A percentile compares a stretch with the other conserved stretches of the same genome.
phyloP scores from a whole-genome alignment of 2,797 vertebrate genomes.

The Dryobates pubescens region DNA sequence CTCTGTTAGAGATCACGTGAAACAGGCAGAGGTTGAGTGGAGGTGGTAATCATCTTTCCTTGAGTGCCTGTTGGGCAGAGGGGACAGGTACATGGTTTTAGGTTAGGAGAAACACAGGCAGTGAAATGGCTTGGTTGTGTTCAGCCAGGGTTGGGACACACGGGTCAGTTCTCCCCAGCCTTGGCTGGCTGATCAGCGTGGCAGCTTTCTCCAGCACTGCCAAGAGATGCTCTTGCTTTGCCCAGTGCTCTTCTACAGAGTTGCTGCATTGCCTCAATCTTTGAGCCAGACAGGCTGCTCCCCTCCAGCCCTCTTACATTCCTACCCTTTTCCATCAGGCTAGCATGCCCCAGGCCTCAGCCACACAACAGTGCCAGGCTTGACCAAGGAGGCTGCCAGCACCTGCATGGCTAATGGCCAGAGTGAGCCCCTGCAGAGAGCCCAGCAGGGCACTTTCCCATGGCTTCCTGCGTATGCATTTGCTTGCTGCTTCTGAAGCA shows the following conservation, averaged over 20 bases:
- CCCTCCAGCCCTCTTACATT: not conserved
- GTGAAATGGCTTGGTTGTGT: not conserved
- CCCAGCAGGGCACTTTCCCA: not conserved
- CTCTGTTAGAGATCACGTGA: not conserved
- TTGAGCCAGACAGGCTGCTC: not conserved
- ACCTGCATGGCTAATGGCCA: not conserved
- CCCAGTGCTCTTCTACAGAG: not conserved
- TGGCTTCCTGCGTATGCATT: rapidly evolving
- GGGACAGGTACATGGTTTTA: not conserved
- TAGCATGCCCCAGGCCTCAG: not conserved
- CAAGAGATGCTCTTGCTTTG: not conserved
- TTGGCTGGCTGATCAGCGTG: not conserved
- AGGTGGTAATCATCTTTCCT: not conserved
- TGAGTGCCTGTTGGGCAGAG: not conserved
- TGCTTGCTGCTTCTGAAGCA: not conserved
- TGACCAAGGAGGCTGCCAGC: too few relatives aligned
- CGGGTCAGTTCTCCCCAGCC: not conserved
- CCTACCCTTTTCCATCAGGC: not conserved
- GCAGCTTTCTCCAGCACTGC: not conserved
- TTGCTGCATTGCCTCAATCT: not conserved
- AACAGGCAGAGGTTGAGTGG: not conserved
- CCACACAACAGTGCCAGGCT: rapidly evolving
- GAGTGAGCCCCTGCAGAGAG: not conserved
- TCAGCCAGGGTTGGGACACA: not conserved
- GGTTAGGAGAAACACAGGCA: not conserved